Evolutionary conservation across 2,888 invertebrate genomes (phyloP).

Genomic region (Drosophila diplacantha): DNA sequence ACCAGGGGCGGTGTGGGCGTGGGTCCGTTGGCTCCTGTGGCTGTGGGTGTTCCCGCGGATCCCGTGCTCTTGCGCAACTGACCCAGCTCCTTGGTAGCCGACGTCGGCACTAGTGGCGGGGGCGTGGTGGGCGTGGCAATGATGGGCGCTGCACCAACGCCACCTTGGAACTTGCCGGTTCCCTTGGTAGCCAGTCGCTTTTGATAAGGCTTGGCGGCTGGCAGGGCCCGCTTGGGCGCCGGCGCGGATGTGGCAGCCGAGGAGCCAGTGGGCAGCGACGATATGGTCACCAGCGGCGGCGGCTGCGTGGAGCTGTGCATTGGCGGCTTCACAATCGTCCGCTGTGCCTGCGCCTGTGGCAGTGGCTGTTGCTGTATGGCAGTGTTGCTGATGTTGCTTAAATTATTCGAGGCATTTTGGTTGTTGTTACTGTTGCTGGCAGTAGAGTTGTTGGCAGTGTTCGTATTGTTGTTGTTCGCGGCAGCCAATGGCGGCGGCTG

Average conservation of each 20-base stretch:
- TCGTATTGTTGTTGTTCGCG: slow-evolving; percentile 49
- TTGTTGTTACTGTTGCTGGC: slow-evolving; percentile 47
- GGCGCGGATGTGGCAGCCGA: slow-evolving; percentile 34
- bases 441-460: slow-evolving; percentile 45
- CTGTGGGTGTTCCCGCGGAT: slow-evolving; percentile 24
- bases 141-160: slow-evolving; percentile 36
- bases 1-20: slow-evolving; percentile 72
- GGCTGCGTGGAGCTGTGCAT: slow-evolving; percentile 41
- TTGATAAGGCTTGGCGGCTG: slow-evolving; percentile 71
- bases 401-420: slow-evolving; percentile 57
- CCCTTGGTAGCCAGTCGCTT: slow-evolving; percentile 53
- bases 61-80: slow-evolving; percentile 50
- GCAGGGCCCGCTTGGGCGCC: slow-evolving; percentile 45
- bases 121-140: slow-evolving; percentile 75
- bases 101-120: slow-evolving; percentile 72
- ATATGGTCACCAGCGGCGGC: slow-evolving; percentile 59
- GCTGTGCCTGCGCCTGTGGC: slow-evolving; percentile 30
- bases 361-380: slow-evolving; percentile 36
- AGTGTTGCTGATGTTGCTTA: slow-evolving; percentile 53
- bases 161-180: slow-evolving; percentile 27
- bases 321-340: slow-evolving; percentile 49
- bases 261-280: slow-evolving; percentile 34
- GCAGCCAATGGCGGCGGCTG: slow-evolving; percentile 74
- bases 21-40: slow-evolving; percentile 20
- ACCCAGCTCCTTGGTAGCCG: slow-evolving; percentile 54